Evolutionary conservation across 64 coral and sea anemone genomes (phyloP).

Genomic region (Pachyseris speciosa): DNA sequence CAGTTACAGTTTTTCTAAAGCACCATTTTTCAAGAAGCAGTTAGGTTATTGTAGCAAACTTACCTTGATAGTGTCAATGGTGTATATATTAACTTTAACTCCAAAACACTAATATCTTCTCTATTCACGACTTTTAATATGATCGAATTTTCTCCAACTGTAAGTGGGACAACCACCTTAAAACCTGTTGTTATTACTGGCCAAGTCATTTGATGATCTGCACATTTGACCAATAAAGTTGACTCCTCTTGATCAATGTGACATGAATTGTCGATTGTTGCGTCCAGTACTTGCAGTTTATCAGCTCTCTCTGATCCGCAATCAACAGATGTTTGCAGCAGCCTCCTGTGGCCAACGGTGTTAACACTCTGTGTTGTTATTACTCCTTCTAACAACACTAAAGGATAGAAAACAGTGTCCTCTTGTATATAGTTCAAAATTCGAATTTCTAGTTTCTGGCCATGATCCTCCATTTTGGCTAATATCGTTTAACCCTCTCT

Average conservation of each 20-base stretch:
- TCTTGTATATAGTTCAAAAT: constrained; percentile 70
- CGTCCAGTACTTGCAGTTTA: not conserved
- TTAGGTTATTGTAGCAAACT: too few relatives aligned
- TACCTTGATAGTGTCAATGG: constrained; percentile 68
- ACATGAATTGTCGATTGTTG: not conserved
- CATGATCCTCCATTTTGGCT: not conserved
- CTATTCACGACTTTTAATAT: constrained; percentile 40
- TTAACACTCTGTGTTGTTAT: not conserved
- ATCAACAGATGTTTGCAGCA: not conserved
- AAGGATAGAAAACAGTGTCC: constrained; percentile 72
- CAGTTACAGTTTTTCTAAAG: too few relatives aligned
- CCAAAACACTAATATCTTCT: constrained; percentile 26
- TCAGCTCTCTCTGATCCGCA: not conserved
- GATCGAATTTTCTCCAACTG: constrained; percentile 76
- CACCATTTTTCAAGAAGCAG: too few relatives aligned
- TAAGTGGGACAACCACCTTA: constrained; percentile 73
- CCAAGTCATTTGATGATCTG: constrained; percentile 48
- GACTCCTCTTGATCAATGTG: not conserved
- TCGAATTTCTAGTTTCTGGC: constrained; percentile 13
- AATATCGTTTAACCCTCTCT: too few relatives aligned
- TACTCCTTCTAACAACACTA: constrained; percentile 80
- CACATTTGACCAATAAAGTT: not conserved
- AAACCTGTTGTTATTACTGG: constrained; percentile 77
- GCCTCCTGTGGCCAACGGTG: not conserved
- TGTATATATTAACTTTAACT: constrained; percentile 63